Evolutionary conservation across 2,888 invertebrate genomes (phyloP), one percentile per base, ranked within the genome.

Genomic region (Atherix ibis): DNA sequence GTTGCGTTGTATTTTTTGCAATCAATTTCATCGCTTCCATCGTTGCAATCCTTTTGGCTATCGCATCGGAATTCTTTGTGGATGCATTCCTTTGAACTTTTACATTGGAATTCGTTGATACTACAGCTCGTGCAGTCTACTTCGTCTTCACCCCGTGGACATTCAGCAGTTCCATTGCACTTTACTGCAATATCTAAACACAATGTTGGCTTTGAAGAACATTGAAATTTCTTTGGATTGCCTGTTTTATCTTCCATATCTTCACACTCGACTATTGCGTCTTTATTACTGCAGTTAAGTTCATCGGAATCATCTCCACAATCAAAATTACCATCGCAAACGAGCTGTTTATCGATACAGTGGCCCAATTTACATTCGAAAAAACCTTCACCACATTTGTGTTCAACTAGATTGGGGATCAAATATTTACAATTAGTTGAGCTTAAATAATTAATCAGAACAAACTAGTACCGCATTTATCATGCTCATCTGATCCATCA

Each of bases 61-160:
- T 84, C 68, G 63, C 71, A 73, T 41, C 72, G 47, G 65, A 73
- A 73, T 6, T 56, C 48, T 2, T 47, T 46, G 0, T 68, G 62
- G 22, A 85, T 66, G 44, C 85, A 71, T 29, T 60, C 65, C 32
- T 64, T 61, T 5, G 71, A 73, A 35, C 68, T 66, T 4, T 56
- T 54, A 49, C 87, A 87, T 36, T 71, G 70, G 51, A 68, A 79
- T 62, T 58, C 76, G 66, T 15, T 53, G 46, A 54, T 77, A 74
- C 41, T 62, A 44, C 76, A 76, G 4, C 50, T 53, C 0, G 51
- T 59, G 44, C 78, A 79, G 17, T 62, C 63, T 2, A 55, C 52
- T 49, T 84, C 84, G 44, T 85, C 84, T 38, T 81, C 80, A 3
- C 70, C 71, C 1, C 70, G 66, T 0, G 77, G 76, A 47, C 84